Conservation (phyloP, 2,888 invertebrate species). For the Allacma fusca region DNA sequence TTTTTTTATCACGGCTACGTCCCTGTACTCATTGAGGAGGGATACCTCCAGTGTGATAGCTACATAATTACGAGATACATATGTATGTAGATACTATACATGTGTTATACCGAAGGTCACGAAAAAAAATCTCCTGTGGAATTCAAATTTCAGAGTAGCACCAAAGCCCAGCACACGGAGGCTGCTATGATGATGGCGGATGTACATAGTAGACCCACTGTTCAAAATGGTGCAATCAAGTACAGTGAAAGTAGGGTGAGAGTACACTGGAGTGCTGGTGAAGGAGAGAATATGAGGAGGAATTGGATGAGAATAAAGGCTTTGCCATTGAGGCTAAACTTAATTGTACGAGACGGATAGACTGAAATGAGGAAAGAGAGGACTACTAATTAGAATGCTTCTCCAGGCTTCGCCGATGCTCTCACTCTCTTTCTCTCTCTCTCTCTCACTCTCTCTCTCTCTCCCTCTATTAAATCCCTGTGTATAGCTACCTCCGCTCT, state of each 20-base stretch:
- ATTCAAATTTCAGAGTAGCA: not conserved
- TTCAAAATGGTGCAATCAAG: not conserved
- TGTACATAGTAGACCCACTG: not conserved
- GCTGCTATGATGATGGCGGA: not conserved
- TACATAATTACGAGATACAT: too few relatives aligned
- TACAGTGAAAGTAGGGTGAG: conserved; percentile 41
- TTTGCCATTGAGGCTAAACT: conserved; percentile 45
- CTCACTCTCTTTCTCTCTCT: conserved; percentile 25
- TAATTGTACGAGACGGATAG: conserved; percentile 50
- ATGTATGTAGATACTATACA: too few relatives aligned
- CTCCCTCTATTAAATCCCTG: conserved; percentile 1
- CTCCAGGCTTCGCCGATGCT: not conserved
- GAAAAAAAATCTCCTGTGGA: conserved; percentile 1
- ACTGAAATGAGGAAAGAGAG: conserved; percentile 3
- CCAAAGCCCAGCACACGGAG: too few relatives aligned
- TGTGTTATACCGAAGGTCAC: too few relatives aligned
- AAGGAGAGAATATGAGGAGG: not conserved
- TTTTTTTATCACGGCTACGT: too few relatives aligned
- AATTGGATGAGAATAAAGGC: conserved; percentile 33
- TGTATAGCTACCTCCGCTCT: not conserved
- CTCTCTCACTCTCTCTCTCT: conserved; percentile 17
- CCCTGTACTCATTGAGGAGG: too few relatives aligned
- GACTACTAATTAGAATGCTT: conserved; percentile 34
- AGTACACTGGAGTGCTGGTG: conserved; percentile 24
- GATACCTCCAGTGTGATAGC: too few relatives aligned